Evolutionary conservation across 2,113 vertebrate species (phyloP).

Genomic region (Hyla sarda): DNA sequence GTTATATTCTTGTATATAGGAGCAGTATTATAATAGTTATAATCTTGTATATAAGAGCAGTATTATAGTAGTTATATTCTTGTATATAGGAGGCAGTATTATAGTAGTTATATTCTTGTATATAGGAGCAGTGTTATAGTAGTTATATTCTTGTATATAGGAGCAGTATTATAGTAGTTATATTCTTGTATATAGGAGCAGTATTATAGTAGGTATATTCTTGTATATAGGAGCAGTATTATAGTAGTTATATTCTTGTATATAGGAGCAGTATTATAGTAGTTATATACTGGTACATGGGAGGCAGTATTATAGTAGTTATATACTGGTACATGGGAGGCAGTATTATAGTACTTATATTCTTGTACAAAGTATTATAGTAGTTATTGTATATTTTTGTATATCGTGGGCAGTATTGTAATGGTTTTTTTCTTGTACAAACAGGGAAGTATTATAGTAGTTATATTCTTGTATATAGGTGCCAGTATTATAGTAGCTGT

Average conservation of each 20-base stretch:
- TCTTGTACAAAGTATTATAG: no score
- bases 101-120: slow-evolving; percentile 16
- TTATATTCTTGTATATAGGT: neutral
- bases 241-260: slow-evolving; percentile 26
- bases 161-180: neutral
- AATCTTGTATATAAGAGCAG: neutral
- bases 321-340: no score
- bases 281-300: neutral
- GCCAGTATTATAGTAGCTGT: no score
- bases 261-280: neutral
- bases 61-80: neutral
- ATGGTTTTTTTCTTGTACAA: no score
- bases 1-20: slow-evolving; percentile 7
- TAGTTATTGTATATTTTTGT: no score
- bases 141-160: slow-evolving; percentile 3
- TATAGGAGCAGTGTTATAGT: slow-evolving; percentile 3
- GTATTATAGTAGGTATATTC: slow-evolving; percentile 8
- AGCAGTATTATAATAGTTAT: slow-evolving; percentile 10
- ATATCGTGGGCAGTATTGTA: no score
- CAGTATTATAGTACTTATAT: no score
- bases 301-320: no score
- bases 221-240: neutral
- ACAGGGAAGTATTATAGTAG: no score
- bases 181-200: neutral
- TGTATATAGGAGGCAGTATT: neutral